Conservation (phyloP, 1,140 invertebrate species). For the Meloidogyne hapla region DNA sequence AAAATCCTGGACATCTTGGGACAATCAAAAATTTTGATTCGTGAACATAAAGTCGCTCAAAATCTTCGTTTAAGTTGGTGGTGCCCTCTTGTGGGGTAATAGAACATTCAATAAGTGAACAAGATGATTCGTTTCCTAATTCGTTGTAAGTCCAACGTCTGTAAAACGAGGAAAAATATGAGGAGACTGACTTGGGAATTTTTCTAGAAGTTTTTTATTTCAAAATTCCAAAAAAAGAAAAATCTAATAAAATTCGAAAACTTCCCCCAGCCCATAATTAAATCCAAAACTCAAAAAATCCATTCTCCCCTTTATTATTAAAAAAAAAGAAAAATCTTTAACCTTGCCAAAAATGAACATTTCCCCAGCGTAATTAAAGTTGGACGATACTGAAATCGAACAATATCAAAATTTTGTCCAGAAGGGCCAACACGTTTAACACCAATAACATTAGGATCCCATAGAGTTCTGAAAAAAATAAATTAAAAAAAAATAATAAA, state of each 20-base stretch:
- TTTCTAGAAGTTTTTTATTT: no score
- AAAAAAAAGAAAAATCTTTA: no score
- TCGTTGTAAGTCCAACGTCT: slow-evolving; percentile 24
- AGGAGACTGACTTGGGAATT: no score
- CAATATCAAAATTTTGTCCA: slow-evolving; percentile 17
- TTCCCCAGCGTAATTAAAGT: slow-evolving; percentile 7
- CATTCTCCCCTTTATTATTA: neutral
- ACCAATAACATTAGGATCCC: slow-evolving; percentile 21
- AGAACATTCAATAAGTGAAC: slow-evolving; percentile 17
- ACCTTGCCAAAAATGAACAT: slow-evolving; percentile 13
- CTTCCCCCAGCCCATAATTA: no score
- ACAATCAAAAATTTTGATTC: slow-evolving; percentile 22
- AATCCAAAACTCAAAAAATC: no score
- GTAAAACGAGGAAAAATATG: no score
- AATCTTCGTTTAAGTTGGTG: neutral
- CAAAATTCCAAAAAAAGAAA: no score
- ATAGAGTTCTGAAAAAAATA: slow-evolving; percentile 10
- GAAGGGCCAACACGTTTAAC: slow-evolving; percentile 18
- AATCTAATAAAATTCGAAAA: no score
- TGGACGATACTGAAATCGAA: slow-evolving; percentile 2
- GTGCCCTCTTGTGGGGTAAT: neutral
- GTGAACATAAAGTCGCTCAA: slow-evolving; percentile 10
- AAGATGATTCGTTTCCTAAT: neutral
- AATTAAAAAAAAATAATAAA: neutral
- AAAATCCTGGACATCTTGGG: slow-evolving; percentile 13